Evolutionary conservation across 2,797 vertebrate genomes (phyloP).

Genomic region (Myiothlypis coronata): DNA sequence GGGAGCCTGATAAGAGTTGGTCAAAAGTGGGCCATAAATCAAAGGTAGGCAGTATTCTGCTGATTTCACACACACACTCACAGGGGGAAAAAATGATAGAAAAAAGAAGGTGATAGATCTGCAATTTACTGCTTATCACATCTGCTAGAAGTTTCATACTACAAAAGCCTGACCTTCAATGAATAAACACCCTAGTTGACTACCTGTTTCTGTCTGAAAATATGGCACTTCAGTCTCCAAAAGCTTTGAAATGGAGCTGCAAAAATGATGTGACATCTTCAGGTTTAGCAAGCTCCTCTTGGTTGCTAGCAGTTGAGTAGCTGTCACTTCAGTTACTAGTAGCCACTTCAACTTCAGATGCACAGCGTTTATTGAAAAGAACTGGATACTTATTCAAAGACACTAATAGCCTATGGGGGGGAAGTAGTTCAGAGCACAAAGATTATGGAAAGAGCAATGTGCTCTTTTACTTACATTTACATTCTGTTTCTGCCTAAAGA

Average conservation of each 20-base stretch:
- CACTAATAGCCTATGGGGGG: slow-evolving; percentile 30
- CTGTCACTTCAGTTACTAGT: slow-evolving; percentile 48
- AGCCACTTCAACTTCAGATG: slow-evolving; percentile 47
- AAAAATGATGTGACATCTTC: slow-evolving; percentile 17
- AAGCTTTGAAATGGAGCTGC: background rate
- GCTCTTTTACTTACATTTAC: background rate
- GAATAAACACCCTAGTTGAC: slow-evolving; percentile 79
- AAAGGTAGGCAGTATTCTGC: slow-evolving; percentile 80
- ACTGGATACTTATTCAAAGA: slow-evolving; percentile 48
- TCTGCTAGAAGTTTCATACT: slow-evolving; percentile 86
- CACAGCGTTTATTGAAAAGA: slow-evolving; percentile 57
- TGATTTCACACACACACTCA: slow-evolving; percentile 82
- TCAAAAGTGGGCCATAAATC: slow-evolving; percentile 95
- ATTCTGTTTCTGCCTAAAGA: background rate
- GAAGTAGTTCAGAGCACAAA: slow-evolving; percentile 12
- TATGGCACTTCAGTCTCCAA: slow-evolving; percentile 32
- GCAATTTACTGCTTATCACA: slow-evolving; percentile 90
- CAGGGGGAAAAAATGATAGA: background rate
- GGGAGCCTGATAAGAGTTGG: slow-evolving; percentile 94
- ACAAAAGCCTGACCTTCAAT: slow-evolving; percentile 88
- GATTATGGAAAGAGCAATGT: slow-evolving; percentile 7
- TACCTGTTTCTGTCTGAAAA: slow-evolving; percentile 69
- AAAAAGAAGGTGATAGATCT: slow-evolving; percentile 80
- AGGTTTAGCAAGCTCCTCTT: slow-evolving; percentile 43
- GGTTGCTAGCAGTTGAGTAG: background rate